These are phyloP conservation scores for Drosophila incognita DNA, from an alignment of 2,888 invertebrate genomes.

Conservation along the genomic window DNA sequence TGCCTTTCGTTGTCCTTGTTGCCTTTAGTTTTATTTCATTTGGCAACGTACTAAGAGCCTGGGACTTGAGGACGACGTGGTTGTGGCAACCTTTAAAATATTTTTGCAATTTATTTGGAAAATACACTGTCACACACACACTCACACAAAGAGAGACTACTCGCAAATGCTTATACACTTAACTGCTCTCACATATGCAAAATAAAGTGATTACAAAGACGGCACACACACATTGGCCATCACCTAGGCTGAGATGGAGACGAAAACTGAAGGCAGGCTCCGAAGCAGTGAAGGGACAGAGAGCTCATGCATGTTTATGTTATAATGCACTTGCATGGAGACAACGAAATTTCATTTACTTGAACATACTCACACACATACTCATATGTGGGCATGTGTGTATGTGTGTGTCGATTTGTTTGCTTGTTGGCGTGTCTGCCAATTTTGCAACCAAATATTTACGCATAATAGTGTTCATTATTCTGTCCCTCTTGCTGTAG, in stretches of 20 bases:
- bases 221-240: constrained; percentile 29
- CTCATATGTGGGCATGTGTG: constrained; percentile 17
- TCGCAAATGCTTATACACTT: constrained; percentile 59
- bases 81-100: constrained; percentile 77
- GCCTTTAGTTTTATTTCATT: constrained; percentile 65
- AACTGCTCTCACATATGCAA: constrained; percentile 72
- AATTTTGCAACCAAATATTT: constrained; percentile 57
- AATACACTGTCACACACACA: constrained; percentile 27
- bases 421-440: constrained; percentile 27
- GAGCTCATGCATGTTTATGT: constrained; percentile 53
- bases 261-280: constrained; percentile 7
- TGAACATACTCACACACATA: constrained; percentile 38
- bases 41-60: constrained; percentile 1
- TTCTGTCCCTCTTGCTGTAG: neutral
- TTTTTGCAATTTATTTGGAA: constrained; percentile 75
- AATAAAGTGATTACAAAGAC: constrained; percentile 75
- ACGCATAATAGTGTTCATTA: constrained; percentile 14
- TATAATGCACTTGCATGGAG: constrained; percentile 65
- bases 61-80: constrained; percentile 41
- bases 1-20: constrained; percentile 17
- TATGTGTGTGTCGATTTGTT: constrained; percentile 36
- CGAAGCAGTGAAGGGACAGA: neutral
- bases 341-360: constrained; percentile 68
- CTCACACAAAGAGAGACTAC: constrained; percentile 5
- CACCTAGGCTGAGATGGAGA: constrained; percentile 17